Conservation (phyloP, 1,140 invertebrate species). For the Spodoptera frugiperda region DNA sequence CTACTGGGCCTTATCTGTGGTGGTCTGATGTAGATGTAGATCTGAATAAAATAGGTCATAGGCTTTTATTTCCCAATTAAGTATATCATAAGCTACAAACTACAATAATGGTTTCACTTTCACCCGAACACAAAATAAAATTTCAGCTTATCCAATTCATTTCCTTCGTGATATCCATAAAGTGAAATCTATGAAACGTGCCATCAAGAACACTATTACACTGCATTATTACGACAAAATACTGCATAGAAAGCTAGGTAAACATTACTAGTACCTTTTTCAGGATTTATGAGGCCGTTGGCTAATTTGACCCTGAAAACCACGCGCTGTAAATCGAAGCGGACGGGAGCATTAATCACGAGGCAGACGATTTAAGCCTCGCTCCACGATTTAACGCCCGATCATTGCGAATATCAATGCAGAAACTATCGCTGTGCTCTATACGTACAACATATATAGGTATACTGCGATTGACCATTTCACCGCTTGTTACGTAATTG, state of each 20-base stretch:
- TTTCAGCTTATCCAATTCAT: no score
- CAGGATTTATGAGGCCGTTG: slow-evolving; percentile 45
- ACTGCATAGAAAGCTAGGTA: slow-evolving; percentile 7
- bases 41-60: no score
- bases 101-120: no score
- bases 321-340: slow-evolving; percentile 49
- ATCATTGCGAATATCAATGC: slow-evolving; percentile 41
- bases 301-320: slow-evolving; percentile 51
- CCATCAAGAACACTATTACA: background rate
- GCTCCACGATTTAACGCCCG: slow-evolving; percentile 40
- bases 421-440: slow-evolving; percentile 3
- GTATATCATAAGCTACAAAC: no score
- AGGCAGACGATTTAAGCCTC: slow-evolving; percentile 41
- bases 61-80: no score
- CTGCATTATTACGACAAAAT: background rate
- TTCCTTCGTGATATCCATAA: no score
- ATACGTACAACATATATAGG: background rate
- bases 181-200: no score
- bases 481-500: background rate
- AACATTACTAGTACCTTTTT: slow-evolving; percentile 26
- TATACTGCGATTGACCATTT: slow-evolving; percentile 3
- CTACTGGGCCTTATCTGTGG: no score
- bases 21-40: no score
- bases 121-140: background rate
- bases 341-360: slow-evolving; percentile 48